Base-by-base conservation (phyloP, 2,113 vertebrate species). In the Serinus canaria region DNA sequence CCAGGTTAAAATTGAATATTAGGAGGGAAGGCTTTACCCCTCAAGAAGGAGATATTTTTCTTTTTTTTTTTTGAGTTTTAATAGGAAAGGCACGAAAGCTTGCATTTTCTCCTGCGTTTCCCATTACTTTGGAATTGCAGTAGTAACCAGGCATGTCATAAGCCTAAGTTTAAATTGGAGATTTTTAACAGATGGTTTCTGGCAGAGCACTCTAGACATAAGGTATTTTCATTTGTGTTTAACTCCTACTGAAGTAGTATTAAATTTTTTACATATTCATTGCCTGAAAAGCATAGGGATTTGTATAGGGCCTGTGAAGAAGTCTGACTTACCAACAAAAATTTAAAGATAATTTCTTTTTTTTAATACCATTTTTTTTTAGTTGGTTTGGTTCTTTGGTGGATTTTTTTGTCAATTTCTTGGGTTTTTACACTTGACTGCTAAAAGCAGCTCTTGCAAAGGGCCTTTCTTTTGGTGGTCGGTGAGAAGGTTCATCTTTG, bases 111-210 rank as follows among this genome's bases (percentile, higher is more conserved):
- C 50, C 83, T 86, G 83, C 0, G 1, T 96, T 94, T 59, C 33
- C 44, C 59, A 62, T 86, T 92, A 86, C 79, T 85, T 62, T 41
- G 44, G 43, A 55, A 58, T 72, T 89, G 41, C 70, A 79, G 67
- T 84, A 91, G 83, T 85, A 94, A 93, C 86, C 73, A 78, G 76
- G 68, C 56, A 50, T 81, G 50, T 88, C 56, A 28, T 8, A 89
- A 82, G 25, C 64, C 60, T 63, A 63, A 74, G 47, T 83, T 91
- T 79, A 89, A 94, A 77, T 15, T 2, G 4, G 23, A 58, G 63
- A 67, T 55, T 86, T 95, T 81, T 88, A 93, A 81, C 86, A 96
- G 92, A 83, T 94, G 68, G 81, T 86, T 94, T 93, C 89, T 90
- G 90, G 64, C 80, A 72, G 44, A 89, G 64, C 41, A 41, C 60